Base-by-base conservation (phyloP, 2,113 vertebrate species). In the Shinisaurus crocodilurus region DNA sequence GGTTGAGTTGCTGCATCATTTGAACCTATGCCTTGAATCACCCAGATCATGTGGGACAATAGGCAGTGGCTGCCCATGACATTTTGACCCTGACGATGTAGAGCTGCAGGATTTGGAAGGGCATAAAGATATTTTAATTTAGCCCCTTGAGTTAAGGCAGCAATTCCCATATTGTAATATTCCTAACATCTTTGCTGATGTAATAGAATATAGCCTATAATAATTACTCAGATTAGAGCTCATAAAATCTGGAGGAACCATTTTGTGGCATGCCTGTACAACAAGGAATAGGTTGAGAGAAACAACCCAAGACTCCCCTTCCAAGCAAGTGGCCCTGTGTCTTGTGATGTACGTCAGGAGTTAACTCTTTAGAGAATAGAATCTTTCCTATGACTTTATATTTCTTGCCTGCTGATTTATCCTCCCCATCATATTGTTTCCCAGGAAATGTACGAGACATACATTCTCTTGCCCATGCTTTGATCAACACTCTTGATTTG, bases 401-500 rank as follows among this genome's bases (percentile, higher is more conserved):
- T 32, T 37, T 25, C 32, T 82, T 40, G 45, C 43, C 16, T 57
- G 5, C 20, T 88, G 10, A 54, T 1, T 77, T 27, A 45, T 74
- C 7, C 4, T 37, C 48, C n/a, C 6, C 18, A 9, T 85, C 34
- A 40, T 6, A 3, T 34, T 29, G 23, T 10, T 86, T 8, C 10
- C 20, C 29, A 74, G 13, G 72, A 94, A 91, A 91, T 77, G 8
- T 18, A 89, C 54, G 3, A 89, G 54, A 69, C 4, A 5, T 74
- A 1, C 90, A 69, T 15, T 91, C 6, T 86, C 74, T 75, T 76
- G 1, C n/a, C 34, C 1, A 50, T 69, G 13, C 1, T 75, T 92
- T 57, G 16, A 80, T 88, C 82, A 34, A 15, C 89, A 4, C 29
- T 88, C n/a, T 87, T 92, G 54, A n/a, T 57, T 37, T 69, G 43